Percentiles rank a stretch among this genome's conserved stretches.
Conservation (phyloP, 2,113 vertebrate genomes). For the Pseudopipra pipra region DNA sequence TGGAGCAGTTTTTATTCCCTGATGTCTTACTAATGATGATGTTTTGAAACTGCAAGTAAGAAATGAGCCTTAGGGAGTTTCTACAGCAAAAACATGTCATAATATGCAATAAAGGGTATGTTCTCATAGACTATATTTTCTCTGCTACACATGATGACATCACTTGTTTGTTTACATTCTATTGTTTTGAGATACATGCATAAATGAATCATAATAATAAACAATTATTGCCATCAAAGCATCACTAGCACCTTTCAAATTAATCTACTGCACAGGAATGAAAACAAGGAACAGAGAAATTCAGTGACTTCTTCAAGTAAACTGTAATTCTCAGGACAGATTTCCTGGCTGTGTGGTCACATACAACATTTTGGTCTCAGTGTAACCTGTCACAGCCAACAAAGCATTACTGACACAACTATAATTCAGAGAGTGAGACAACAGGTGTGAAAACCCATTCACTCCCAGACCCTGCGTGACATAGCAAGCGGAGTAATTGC, state of each 20-base stretch:
- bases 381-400: not conserved
- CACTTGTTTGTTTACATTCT: slow-evolving; percentile 33
- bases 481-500: not conserved
- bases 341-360: not conserved
- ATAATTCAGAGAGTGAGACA: not conserved
- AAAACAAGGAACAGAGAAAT: not conserved
- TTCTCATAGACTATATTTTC: slow-evolving; percentile 37
- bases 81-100: slow-evolving; percentile 58
- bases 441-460: not conserved
- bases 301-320: not conserved
- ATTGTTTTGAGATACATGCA: not conserved
- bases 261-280: not conserved
- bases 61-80: slow-evolving; percentile 51
- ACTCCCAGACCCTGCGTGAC: not conserved
- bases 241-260: not conserved
- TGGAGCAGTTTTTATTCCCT: slow-evolving; percentile 24
- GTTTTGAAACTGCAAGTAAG: slow-evolving; percentile 42
- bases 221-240: not conserved
- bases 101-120: slow-evolving; percentile 49
- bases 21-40: slow-evolving; percentile 37
- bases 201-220: not conserved
- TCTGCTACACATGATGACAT: slow-evolving; percentile 5
- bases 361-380: not conserved
- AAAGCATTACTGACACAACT: not conserved
- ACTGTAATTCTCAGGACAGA: not conserved